Evolutionary conservation across 2,888 invertebrate genomes (phyloP), one percentile per base, ranked within the genome.

Genomic region (Eucera pruinosa): DNA sequence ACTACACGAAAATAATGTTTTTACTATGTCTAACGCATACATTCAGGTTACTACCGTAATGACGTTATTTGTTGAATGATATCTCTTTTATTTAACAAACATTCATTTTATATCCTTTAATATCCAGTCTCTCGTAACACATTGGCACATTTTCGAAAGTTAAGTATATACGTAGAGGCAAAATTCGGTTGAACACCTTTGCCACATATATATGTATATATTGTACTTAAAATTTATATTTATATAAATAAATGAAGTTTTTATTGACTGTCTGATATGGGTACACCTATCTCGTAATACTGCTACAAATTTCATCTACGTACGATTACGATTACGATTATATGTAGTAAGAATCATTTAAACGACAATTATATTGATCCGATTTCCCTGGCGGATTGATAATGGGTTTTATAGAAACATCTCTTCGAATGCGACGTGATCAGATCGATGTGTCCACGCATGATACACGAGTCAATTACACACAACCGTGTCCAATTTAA

Each of bases 21-120:
- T 81, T 48, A 69, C 43, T 81, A 81, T 27, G 48, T 23, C 72
- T 78, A 64, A 72, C 80, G 72, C 80, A 83, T 70, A 83, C 85
- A 83, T 68, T 70, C 69, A 52, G 30, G 43, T 48, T 61, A 47
- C 47, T 65, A 67, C n/a, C 48, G 23, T 43, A 52, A 33, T 60
- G 57, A 20, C 52, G 52, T 50, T 54, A 52, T 52, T 43, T 64
- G 52, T 71, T 64, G 48, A 43, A 65, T 20, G 39, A 45, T 23
- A 13, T 36, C 52, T 52, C 33, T 15, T 61, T 50, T 60, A 62
- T 76, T 62, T 62, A 18, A 71, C 43, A 74, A 64, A 71, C 57
- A 69, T 82, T 70, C 66, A 70, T 76, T 77, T 84, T 71, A 61
- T 68, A 76, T 77, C 39, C 23, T 68, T 73, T 58, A 55, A 78